A percentile compares a stretch with the other conserved stretches of the same genome.
Evolutionary conservation across 2,113 vertebrate species (phyloP).

Genomic region (Illadopsis cleaveri): DNA sequence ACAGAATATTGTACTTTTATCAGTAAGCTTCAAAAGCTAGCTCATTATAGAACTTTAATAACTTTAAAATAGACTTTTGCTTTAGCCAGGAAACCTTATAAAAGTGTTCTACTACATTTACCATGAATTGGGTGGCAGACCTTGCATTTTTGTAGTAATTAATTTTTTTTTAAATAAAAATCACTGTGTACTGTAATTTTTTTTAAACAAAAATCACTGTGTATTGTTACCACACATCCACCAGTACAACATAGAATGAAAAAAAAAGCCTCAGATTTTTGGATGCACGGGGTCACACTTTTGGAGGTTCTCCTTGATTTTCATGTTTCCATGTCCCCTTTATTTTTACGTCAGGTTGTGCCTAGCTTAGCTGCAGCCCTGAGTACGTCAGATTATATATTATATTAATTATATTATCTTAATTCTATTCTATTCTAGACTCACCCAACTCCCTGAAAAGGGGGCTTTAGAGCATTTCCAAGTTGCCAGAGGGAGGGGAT

Average conservation of each 20-base stretch:
- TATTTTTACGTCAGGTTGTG: background rate
- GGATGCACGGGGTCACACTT: background rate
- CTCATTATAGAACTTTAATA: slow-evolving; percentile 61
- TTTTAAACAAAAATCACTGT: background rate
- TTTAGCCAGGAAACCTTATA: slow-evolving; percentile 21
- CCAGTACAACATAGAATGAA: background rate
- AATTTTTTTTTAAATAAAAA: background rate
- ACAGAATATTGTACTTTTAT: slow-evolving; percentile 55
- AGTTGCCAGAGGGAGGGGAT: background rate
- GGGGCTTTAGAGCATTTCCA: background rate
- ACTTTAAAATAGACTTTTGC: slow-evolving; percentile 57
- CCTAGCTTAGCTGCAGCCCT: background rate
- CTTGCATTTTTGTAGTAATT: background rate
- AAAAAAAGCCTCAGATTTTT: background rate
- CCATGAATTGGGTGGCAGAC: background rate
- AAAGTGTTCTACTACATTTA: slow-evolving; percentile 57
- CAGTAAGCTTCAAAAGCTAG: slow-evolving; percentile 2
- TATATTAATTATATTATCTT: background rate
- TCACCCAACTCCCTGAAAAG: background rate
- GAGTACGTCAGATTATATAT: background rate
- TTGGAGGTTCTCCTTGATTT: background rate
- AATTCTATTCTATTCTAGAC: no score
- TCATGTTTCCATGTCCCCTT: background rate
- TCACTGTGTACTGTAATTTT: background rate
- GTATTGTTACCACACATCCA: background rate